Evolutionary conservation across 64 coral and sea anemone species (phyloP), one percentile per base, ranked within the genome.

Genomic region (Astreopora myriophthalma): DNA sequence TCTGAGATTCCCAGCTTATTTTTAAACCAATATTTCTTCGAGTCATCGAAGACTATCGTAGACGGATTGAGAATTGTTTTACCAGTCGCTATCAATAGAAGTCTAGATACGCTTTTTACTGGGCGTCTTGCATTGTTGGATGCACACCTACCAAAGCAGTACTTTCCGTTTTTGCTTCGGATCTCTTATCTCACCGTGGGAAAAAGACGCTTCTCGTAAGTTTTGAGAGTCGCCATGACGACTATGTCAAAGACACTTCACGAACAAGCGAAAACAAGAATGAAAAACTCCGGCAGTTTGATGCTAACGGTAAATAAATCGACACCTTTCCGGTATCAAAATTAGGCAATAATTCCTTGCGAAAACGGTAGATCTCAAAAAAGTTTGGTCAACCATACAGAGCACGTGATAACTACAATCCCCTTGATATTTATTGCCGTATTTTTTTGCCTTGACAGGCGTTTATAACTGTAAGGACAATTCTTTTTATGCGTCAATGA

Each of bases 151-250:
- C 14, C 30, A 64, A 65, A 23, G 23, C 30, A 25, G 29, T 1
- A 34, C 79, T 83, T 65, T 83, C 34, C 79, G 52, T 65, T 82
- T 64, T 19, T 20, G 30, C 0, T 65, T 64, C 22, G 32, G n/a
- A 37, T 64, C 32, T 24, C 79, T 83, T 83, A 83, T 83, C 79
- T 63, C 52, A 58, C 79, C 79, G 79, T 83, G 79, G 79, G 79
- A 83, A 83, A 83, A 83, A 24, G 6, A 37, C 17, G 16, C 29
- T 6, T 14, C 20, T 64, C 23, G 28, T 60, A 37, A n/a, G 1
- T 83, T 37, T 24, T 9, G 7, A n/a, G 17, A 83, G 79, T 83
- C 61, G 4, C 79, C 61, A 83, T 65, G 79, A 31, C 28, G 13
- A 63, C 32, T 2, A 11, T 65, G 55, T 83, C 55, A 64, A 63